Percentiles rank a stretch among this genome's conserved stretches.
Conservation (phyloP, 2,113 vertebrate species). For the Cryptotis parvus region DNA sequence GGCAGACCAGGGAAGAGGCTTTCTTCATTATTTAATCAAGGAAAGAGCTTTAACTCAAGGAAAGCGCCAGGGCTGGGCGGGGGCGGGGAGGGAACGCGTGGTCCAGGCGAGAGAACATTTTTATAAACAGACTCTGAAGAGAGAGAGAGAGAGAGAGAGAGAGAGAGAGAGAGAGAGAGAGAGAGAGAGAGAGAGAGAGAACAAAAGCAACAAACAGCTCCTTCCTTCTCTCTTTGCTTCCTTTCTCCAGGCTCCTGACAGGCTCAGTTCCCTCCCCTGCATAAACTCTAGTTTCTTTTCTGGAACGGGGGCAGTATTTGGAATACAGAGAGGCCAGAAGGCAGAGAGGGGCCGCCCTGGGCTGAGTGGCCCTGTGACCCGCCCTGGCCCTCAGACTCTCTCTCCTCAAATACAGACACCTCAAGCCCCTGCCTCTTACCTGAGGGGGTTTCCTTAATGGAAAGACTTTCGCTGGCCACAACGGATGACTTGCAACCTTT, state of each 20-base stretch:
- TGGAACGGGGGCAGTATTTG: slow-evolving; percentile 30
- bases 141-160: no score
- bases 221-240: slow-evolving; percentile 11
- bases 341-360: no score
- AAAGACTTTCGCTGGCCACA: no score
- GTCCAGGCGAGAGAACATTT: slow-evolving; percentile 55
- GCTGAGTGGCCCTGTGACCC: no score
- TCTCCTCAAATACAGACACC: no score
- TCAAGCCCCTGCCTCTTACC: no score
- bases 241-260: slow-evolving; percentile 70
- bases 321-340: slow-evolving; percentile 54
- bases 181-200: no score
- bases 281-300: slow-evolving; percentile 67
- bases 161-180: no score
- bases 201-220: slow-evolving; percentile 74
- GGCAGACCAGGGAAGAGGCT: slow-evolving; percentile 62
- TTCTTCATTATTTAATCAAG: slow-evolving; percentile 79
- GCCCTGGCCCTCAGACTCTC: no score
- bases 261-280: slow-evolving; percentile 65
- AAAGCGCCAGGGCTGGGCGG: not conserved
- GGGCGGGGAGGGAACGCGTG: not conserved
- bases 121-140: slow-evolving; percentile 71
- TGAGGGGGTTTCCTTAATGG: no score
- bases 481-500: not conserved
- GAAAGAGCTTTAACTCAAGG: slow-evolving; percentile 75